Evolutionary conservation across 2,888 invertebrate species (phyloP).

Genomic region (Scrobipalpa atriplicella): DNA sequence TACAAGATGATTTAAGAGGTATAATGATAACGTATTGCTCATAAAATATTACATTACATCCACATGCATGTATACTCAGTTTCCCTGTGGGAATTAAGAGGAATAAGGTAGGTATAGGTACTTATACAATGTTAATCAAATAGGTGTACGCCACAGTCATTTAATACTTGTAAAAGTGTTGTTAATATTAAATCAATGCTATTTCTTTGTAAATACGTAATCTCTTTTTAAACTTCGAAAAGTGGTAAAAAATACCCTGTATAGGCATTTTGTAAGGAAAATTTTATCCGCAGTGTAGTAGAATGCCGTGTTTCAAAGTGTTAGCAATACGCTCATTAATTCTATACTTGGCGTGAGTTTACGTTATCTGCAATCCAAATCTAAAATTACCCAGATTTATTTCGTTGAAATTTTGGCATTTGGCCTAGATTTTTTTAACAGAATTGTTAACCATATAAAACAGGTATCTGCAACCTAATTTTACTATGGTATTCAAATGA

Average conservation of each 20-base stretch:
- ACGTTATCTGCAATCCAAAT: conserved; percentile 46
- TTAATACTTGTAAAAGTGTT: no score
- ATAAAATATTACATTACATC: background rate
- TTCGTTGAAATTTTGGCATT: conserved; percentile 12
- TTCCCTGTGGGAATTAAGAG: no score
- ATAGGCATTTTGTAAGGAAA: background rate
- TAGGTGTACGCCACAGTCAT: no score
- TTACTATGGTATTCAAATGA: background rate
- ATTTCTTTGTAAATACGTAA: no score
- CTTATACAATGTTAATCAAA: no score
- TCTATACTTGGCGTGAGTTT: conserved; percentile 43
- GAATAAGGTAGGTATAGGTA: no score
- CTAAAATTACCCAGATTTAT: conserved; percentile 11
- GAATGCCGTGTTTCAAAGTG: conserved; percentile 34
- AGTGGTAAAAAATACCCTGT: no score
- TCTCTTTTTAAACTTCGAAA: no score
- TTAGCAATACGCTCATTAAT: conserved; percentile 47
- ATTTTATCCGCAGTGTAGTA: conserved; percentile 5
- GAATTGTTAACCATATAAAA: no score
- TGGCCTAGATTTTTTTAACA: conserved; percentile 9
- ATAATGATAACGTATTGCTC: conserved; percentile 1
- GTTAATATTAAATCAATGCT: no score
- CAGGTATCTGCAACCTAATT: no score
- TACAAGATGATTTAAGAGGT: background rate
- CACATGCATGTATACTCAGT: background rate